Base-by-base conservation (phyloP, 2,113 vertebrate genomes). In the Nesoenas mayeri region DNA sequence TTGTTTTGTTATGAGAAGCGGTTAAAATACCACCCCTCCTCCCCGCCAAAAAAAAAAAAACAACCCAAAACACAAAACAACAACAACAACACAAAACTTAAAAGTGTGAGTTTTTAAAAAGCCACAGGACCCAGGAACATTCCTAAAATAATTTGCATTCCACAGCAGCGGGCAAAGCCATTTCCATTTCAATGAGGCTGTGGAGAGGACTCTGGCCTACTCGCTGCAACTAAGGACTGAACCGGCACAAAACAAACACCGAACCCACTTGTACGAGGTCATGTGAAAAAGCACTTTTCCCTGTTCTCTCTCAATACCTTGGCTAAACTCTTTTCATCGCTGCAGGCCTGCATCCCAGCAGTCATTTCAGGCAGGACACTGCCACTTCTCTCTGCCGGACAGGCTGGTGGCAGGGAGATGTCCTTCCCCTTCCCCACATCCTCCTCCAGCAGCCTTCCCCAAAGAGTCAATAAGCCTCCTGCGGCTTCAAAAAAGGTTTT, bases 111-210 rank as follows among this genome's bases (percentile, higher is more conserved):
- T 84, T 96, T 95, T 95, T 74, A 86, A 84, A 96, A 95, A 95
- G 92, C 73, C 69, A 88, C 83, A 92, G 88, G 88, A 95, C 83
- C 69, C 86, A 84, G 91, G 61, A 92, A 95, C 96, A 97, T 97
- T 97, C 96, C 95, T 97, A 89, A 97, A 96, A 97, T 97, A 93
- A 95, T 96, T 79, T 95, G 95, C 96, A 96, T 97, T 97, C 96
- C 96, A 93, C 77, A 96, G 91, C 60, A 88, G 84, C 70, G 47
- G 78, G 88, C 93, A 95, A 91, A 92, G 92, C 78, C 86, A 97
- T 96, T 97, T 97, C 96, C 96, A 97, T 97, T 97, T 97, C 95
- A 96, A 97, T 97, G 86, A 95, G 94, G 70, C 86, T 79, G 90
- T 89, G 79, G 60, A 95, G 79, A 89, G 92, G 94, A 91, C 88